These are phyloP conservation scores for Tortricodes alternella DNA, from an alignment of 2,888 invertebrate species.

Conservation along the genomic window DNA sequence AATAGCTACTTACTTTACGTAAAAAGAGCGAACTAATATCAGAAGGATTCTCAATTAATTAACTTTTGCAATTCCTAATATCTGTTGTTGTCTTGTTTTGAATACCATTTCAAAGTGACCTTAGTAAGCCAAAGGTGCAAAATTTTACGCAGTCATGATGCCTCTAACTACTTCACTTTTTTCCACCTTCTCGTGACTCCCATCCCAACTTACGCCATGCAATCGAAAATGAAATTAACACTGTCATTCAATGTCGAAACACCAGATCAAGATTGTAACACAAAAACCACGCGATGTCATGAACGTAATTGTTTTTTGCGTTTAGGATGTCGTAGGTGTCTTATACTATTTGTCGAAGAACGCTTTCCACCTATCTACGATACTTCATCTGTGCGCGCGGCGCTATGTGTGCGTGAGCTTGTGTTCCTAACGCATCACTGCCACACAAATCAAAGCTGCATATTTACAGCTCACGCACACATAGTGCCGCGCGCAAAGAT, in stretches of 20 bases:
- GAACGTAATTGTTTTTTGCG: constrained; percentile 66
- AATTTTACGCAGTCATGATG: constrained; percentile 4
- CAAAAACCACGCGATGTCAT: constrained; percentile 56
- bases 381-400: no score
- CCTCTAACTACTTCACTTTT: constrained; percentile 26
- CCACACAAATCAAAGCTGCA: no score
- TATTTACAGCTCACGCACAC: no score
- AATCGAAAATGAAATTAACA: constrained; percentile 59
- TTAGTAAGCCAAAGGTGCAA: constrained; percentile 5
- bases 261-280: constrained; percentile 49
- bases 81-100: no score
- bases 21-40: no score
- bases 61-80: no score
- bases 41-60: no score
- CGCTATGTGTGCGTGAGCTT: no score
- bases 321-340: constrained; percentile 54
- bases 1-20: no score
- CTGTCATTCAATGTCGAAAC: constrained; percentile 65
- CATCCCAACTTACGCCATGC: constrained; percentile 36
- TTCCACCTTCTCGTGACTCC: constrained; percentile 30
- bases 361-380: constrained; percentile 44
- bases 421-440: no score
- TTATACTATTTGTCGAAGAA: constrained; percentile 50
- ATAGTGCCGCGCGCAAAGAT: no score
- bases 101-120: no score